Evolutionary conservation across 2,113 vertebrate genomes (phyloP), one percentile per base, ranked within the genome.

Genomic region (Calyptomena viridis): DNA sequence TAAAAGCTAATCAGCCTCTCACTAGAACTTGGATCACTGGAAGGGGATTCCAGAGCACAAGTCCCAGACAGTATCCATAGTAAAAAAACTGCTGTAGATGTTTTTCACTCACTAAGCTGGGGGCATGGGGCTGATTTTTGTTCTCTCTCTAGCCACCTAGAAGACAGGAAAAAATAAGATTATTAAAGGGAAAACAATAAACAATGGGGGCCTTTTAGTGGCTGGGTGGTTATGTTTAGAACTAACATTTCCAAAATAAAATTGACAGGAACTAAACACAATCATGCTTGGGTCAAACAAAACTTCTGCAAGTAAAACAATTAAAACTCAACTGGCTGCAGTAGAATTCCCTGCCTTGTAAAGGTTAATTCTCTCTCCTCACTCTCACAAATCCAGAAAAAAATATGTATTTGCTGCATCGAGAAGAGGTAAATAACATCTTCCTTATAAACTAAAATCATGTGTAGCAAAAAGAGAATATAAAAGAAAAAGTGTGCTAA

Each of bases 231-330:
- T 96, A 94, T 75, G 97, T 94, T 94, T 83, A 85, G 95, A 96
- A 90, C 84, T 67, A 76, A 30, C 84, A 55, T 90, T 97, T 97
- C 94, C 96, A 97, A 91, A 97, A 91, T 47, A 96, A 98, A 98
- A 97, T 88, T 83, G 95, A 94, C 93, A 96, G 93, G 97, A 97
- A 97, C 97, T 97, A 82, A 97, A 94, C 84, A 96, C 97, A 97
- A 97, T 97, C 95, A 87, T 5, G 39, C 80, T 81, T n/a, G 49
- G 93, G 88, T 97, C 92, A 83, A 85, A 96, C 76, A 96, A 96
- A 97, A 97, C 95, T 91, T 95, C 67, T 86, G 84, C 71, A 31
- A 92, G 96, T 59, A 8, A 82, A 93, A 96, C 96, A 81, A 73
- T 94, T 82, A 69, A 56, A 84, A 78, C 84, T 18, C 6, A 6